Conservation (phyloP, 2,797 vertebrate genomes). For the Crypturellus tataupa region DNA sequence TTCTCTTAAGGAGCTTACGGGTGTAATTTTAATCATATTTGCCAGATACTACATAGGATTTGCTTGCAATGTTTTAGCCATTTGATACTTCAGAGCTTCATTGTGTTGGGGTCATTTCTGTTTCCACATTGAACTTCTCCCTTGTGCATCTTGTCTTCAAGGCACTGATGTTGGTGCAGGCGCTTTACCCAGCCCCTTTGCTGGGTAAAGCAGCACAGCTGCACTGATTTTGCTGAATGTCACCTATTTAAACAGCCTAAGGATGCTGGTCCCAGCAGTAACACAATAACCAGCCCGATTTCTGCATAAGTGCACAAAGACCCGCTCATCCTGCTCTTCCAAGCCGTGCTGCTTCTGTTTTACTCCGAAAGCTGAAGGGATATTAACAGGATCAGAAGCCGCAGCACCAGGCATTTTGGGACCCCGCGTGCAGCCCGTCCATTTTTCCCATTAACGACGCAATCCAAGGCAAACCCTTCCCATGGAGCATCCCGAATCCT, state of each 20-base stretch:
- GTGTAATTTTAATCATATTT: neutral
- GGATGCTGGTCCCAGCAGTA: neutral
- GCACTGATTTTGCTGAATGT: fast-evolving
- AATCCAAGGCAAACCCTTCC: neutral
- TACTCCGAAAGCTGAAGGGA: neutral
- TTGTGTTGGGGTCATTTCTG: neutral
- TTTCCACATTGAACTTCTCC: neutral
- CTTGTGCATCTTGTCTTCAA: neutral
- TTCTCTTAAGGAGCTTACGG: neutral
- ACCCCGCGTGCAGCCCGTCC: neutral
- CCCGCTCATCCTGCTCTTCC: neutral
- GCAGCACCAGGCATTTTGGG: neutral
- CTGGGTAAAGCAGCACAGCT: neutral
- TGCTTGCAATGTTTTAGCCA: neutral
- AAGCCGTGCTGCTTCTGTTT: neutral
- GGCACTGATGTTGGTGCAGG: fast-evolving
- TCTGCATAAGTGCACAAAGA: neutral
- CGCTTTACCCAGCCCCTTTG: neutral
- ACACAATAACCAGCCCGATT: neutral
- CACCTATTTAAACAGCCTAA: neutral
- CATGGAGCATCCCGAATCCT: neutral
- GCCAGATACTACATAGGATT: neutral
- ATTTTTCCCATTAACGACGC: neutral
- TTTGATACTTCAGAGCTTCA: neutral
- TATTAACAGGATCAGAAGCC: neutral